phyloP scores from a whole-genome alignment of 2,113 vertebrate species.

The Centropus unirufus region DNA sequence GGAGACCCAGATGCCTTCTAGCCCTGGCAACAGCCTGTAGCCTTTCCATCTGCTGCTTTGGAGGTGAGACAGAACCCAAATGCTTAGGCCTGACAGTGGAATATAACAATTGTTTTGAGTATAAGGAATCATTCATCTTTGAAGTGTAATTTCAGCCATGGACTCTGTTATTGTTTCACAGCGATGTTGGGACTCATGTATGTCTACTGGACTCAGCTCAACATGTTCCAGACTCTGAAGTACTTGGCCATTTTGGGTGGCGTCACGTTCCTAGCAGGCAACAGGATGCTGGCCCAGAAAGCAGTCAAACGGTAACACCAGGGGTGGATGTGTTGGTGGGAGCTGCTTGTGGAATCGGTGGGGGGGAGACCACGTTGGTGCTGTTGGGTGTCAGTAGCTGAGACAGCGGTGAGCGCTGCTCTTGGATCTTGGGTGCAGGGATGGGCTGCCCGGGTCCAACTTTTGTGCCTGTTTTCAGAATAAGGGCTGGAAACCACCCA shows the following conservation, averaged over 20 bases:
- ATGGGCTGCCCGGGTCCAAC: neutral
- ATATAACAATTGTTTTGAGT: neutral
- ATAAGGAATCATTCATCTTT: neutral
- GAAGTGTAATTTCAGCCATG: neutral
- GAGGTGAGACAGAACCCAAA: neutral
- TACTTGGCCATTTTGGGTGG: constrained; percentile 94
- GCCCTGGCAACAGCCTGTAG: neutral
- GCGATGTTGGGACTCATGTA: constrained; percentile 98
- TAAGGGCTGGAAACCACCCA: neutral
- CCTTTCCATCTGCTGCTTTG: neutral
- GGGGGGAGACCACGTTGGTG: neutral
- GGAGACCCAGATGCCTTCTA: neutral
- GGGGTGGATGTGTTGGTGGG: neutral
- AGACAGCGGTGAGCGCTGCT: neutral
- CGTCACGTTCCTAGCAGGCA: constrained; percentile 95
- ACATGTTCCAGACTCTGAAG: constrained; percentile 99
- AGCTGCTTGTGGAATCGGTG: neutral
- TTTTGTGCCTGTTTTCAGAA: neutral
- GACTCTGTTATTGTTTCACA: constrained; percentile 36
- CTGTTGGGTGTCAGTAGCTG: neutral
- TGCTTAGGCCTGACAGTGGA: neutral
- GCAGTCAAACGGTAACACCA: constrained; percentile 90
- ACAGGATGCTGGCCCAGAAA: constrained; percentile 98
- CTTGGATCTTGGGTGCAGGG: neutral
- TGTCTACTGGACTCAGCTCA: constrained; percentile 97